These are phyloP conservation scores for Pseudorhombus dupliciocellatus DNA, from an alignment of 2,113 vertebrate genomes.

Conservation along the genomic window DNA sequence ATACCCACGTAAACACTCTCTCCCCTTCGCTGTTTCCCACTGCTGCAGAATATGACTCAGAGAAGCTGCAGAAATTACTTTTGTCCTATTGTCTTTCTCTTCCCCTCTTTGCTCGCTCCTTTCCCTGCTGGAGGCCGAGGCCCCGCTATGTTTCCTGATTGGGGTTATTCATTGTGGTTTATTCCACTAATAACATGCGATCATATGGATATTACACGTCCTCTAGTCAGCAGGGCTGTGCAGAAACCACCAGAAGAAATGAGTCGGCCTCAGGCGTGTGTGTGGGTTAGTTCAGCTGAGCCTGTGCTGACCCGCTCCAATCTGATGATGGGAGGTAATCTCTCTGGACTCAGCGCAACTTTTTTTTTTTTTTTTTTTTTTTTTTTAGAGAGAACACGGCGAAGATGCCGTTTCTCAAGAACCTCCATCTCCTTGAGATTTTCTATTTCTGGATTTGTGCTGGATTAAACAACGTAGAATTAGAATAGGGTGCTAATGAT, in stretches of 20 bases:
- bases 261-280: conserved; percentile 43
- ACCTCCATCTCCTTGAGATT: background rate
- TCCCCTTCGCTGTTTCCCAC: conserved; percentile 71
- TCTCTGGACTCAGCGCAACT: conserved; percentile 13
- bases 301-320: conserved; percentile 53
- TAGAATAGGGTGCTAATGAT: conserved; percentile 42
- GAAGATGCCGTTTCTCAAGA: conserved; percentile 3
- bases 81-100: conserved; percentile 58
- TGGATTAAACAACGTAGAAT: conserved; percentile 21
- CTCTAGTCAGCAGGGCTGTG: background rate
- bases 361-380: background rate
- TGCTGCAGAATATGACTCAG: conserved; percentile 82
- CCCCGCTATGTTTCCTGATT: conserved; percentile 9
- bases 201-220: background rate
- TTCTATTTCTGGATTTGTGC: background rate
- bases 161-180: background rate
- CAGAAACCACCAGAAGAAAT: conserved; percentile 7
- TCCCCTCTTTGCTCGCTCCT: conserved; percentile 18
- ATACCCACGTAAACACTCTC: conserved; percentile 64
- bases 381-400: conserved; percentile 28
- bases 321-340: conserved; percentile 46
- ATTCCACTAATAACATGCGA: background rate
- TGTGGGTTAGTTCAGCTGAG: conserved; percentile 60
- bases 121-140: conserved; percentile 23
- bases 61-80: conserved; percentile 78